These are phyloP conservation scores for Phyllostomus discolor DNA, from an alignment of 2,113 vertebrate species.

Conservation along the genomic window DNA sequence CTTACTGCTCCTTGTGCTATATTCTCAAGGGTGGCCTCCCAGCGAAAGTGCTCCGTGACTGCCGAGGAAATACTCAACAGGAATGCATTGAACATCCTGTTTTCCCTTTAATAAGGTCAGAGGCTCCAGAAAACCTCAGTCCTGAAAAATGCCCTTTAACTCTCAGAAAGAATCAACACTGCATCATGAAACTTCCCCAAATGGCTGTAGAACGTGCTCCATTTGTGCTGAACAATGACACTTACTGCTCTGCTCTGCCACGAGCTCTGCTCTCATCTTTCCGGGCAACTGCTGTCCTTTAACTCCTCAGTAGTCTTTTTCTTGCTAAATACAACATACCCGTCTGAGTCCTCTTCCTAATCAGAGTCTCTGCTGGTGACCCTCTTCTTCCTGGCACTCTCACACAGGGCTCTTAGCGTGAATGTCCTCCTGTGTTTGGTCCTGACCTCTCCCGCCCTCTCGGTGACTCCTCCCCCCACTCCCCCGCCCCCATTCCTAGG, in stretches of 20 bases:
- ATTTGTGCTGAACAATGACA: accelerated
- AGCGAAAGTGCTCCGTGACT: accelerated
- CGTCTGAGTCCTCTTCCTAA: background rate
- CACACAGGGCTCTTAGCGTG: background rate
- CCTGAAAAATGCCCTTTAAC: background rate
- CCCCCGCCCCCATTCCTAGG: accelerated
- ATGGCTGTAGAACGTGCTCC: background rate
- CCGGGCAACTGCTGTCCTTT: background rate
- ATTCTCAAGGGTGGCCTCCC: background rate
- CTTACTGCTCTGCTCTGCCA: background rate
- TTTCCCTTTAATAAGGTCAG: background rate
- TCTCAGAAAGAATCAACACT: background rate
- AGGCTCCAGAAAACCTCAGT: background rate
- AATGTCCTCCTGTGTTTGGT: background rate
- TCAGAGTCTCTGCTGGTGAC: background rate
- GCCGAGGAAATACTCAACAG: background rate
- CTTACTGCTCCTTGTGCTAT: background rate
- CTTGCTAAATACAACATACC: background rate
- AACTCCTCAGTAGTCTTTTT: background rate
- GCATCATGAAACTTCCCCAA: background rate
- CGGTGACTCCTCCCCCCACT: background rate
- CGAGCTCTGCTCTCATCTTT: background rate
- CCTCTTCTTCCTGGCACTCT: background rate
- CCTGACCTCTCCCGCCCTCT: background rate
- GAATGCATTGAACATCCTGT: background rate